These are phyloP conservation scores for Mastomys natalensis DNA, from an alignment of 2,113 vertebrate genomes.

Conservation along the genomic window DNA sequence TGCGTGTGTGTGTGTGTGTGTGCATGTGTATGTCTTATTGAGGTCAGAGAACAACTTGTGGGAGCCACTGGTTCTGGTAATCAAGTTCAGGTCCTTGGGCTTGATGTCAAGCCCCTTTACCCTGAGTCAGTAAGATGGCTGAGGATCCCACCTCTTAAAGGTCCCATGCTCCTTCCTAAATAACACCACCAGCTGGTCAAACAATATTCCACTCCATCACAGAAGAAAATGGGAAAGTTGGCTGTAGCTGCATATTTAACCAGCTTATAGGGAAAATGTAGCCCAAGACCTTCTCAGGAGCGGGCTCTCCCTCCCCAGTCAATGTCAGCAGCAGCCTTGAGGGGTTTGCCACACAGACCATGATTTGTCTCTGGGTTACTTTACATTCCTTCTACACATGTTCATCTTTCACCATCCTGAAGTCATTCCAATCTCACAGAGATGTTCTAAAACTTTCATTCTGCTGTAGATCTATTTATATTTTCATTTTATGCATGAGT, in stretches of 20 bases:
- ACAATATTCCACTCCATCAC: neutral
- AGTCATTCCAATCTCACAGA: neutral
- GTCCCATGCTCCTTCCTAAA: neutral
- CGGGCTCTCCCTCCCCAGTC: neutral
- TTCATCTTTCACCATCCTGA: neutral
- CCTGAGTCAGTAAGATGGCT: neutral
- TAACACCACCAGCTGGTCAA: neutral
- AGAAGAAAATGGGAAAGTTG: neutral
- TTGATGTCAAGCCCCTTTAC: neutral
- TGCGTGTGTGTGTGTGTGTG: neutral
- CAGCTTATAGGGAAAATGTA: neutral
- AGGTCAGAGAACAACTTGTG: neutral
- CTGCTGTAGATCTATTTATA: neutral
- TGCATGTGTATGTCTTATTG: neutral
- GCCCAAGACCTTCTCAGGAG: fast-evolving
- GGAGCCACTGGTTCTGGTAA: neutral
- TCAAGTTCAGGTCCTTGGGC: neutral
- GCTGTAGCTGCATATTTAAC: neutral
- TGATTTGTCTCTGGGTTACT: neutral
- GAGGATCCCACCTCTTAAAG: neutral
- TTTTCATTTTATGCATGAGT: neutral
- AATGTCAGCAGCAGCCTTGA: fast-evolving
- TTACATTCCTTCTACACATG: neutral
- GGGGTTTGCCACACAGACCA: fast-evolving
- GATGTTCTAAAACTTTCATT: neutral